phyloP scores from a whole-genome alignment of 1,140 invertebrate genomes.

The Zaprionus vittiger region DNA sequence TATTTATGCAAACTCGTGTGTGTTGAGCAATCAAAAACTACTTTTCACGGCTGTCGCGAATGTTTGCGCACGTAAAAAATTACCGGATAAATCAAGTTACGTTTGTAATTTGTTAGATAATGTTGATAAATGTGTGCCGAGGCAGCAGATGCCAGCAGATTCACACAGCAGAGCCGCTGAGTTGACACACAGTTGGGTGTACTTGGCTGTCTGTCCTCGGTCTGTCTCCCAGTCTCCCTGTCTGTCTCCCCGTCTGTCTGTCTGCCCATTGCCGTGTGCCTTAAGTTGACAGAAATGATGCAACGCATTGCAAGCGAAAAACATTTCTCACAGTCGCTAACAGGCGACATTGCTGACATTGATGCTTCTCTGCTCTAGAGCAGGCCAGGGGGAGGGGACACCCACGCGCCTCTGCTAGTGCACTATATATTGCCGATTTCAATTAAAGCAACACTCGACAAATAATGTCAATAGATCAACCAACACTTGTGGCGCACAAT shows the following conservation, averaged over 20 bases:
- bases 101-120: constrained; percentile 84
- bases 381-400: not conserved
- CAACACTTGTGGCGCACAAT: constrained; percentile 60
- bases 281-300: constrained; percentile 39
- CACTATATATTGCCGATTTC: constrained; percentile 43
- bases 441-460: constrained; percentile 59
- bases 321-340: constrained; percentile 35
- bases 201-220: constrained; percentile 30
- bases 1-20: constrained; percentile 36
- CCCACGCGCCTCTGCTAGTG: not conserved
- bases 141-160: constrained; percentile 25
- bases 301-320: constrained; percentile 28
- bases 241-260: constrained; percentile 3
- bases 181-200: constrained; percentile 65
- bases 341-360: constrained; percentile 20
- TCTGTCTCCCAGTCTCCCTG: not conserved
- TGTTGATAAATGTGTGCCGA: constrained; percentile 78
- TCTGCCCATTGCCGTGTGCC: constrained; percentile 4
- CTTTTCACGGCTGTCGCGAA: constrained; percentile 69
- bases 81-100: constrained; percentile 84
- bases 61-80: constrained; percentile 68
- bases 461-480: constrained; percentile 76
- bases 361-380: constrained; percentile 10
- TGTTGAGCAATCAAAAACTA: constrained; percentile 40
- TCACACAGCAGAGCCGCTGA: constrained; percentile 2